These are phyloP conservation scores for Odontothrips loti DNA, from an alignment of 2,888 invertebrate genomes.

Conservation along the genomic window DNA sequence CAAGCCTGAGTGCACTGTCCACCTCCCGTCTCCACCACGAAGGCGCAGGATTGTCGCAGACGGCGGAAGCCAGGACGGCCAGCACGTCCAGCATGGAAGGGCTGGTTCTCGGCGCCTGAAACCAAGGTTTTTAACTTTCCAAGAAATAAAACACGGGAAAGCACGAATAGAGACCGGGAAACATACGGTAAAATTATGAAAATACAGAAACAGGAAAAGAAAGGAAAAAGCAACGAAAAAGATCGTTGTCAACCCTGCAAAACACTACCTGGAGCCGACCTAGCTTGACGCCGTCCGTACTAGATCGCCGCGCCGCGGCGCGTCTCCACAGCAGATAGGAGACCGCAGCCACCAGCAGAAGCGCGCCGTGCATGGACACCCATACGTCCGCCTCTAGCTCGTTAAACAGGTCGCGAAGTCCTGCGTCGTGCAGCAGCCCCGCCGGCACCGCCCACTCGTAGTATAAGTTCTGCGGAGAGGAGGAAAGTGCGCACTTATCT, in stretches of 20 bases:
- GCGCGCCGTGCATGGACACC: background rate
- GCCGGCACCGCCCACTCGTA: conserved; percentile 6
- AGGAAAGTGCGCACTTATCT: too few relatives aligned
- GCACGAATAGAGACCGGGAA: too few relatives aligned
- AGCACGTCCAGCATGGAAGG: background rate
- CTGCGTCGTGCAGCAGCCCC: background rate
- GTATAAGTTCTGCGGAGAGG: background rate
- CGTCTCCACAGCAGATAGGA: background rate
- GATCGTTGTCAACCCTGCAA: too few relatives aligned
- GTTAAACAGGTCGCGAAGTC: background rate
- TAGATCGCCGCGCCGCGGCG: background rate
- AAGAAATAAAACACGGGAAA: too few relatives aligned
- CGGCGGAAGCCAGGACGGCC: background rate
- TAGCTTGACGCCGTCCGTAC: background rate
- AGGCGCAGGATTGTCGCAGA: background rate
- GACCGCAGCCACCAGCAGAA: background rate
- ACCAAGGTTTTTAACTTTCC: too few relatives aligned
- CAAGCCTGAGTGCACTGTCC: background rate
- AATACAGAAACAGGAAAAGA: too few relatives aligned
- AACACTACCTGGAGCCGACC: background rate
- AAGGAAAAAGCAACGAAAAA: too few relatives aligned
- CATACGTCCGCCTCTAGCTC: background rate
- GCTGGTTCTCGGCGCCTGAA: background rate
- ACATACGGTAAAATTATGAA: too few relatives aligned
- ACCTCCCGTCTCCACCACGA: background rate